phyloP scores from a whole-genome alignment of 2,797 vertebrate species.

The Alosa sapidissima region DNA sequence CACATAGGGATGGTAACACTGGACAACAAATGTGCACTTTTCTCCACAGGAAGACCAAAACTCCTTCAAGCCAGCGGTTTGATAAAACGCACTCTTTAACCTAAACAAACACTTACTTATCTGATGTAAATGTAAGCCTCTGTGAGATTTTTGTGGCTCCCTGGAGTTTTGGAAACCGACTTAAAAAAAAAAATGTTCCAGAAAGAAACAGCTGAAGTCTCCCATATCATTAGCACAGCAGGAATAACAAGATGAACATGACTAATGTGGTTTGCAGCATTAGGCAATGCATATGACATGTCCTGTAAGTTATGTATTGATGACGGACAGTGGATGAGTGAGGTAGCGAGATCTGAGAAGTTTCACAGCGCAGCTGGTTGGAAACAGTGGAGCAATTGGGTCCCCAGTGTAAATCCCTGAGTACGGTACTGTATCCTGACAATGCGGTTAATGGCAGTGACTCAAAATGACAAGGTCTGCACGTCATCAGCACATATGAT shows the following conservation, averaged over 20 bases:
- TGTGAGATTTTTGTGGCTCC: not conserved
- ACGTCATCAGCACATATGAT: not conserved
- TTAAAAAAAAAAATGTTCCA: conserved; percentile 29
- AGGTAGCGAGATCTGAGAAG: not conserved
- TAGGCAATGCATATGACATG: not conserved
- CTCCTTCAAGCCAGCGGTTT: not conserved
- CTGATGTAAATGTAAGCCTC: not conserved
- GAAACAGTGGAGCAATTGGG: not conserved
- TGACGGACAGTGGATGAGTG: not conserved
- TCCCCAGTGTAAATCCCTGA: not conserved
- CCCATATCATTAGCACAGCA: not conserved
- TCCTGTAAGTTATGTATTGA: not conserved
- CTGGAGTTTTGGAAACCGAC: conserved; percentile 29
- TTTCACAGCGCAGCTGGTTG: not conserved
- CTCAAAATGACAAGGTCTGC: not conserved
- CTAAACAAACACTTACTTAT: not conserved
- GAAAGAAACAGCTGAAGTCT: not conserved
- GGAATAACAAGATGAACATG: not conserved
- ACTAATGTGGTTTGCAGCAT: not conserved
- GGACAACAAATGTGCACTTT: not conserved
- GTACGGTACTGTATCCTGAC: not conserved
- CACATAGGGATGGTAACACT: not conserved
- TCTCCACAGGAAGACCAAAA: conserved; percentile 7
- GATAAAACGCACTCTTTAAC: not conserved
- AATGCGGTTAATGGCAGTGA: not conserved